phyloP scores from a whole-genome alignment of 2,113 vertebrate species.

The Ochotona curzoniae region DNA sequence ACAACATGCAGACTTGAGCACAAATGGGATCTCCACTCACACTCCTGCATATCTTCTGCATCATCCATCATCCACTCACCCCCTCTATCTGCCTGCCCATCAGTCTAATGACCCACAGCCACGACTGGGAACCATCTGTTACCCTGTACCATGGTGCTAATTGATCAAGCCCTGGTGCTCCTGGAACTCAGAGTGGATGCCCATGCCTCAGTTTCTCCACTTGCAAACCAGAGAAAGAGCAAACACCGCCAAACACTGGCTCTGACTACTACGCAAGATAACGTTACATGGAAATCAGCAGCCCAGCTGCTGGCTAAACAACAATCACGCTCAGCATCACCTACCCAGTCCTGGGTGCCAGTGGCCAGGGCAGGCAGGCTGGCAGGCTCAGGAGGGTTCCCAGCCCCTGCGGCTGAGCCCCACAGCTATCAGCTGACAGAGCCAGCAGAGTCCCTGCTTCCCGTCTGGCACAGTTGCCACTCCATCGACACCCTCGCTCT shows the following conservation, averaged over 20 bases:
- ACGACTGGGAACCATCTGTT: not conserved
- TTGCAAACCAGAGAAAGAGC: not conserved
- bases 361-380: not conserved
- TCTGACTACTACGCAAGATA: not conserved
- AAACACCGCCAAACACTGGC: not conserved
- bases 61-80: not conserved
- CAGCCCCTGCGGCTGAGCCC: not conserved
- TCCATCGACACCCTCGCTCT: slow-evolving; percentile 30
- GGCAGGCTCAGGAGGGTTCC: not conserved
- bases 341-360: slow-evolving; percentile 27
- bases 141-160: rapidly evolving
- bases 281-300: rapidly evolving
- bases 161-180: not conserved
- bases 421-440: not conserved
- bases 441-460: slow-evolving; percentile 17
- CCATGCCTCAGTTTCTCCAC: not conserved
- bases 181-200: not conserved
- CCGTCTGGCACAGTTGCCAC: slow-evolving; percentile 39
- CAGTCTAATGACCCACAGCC: not conserved
- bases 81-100: no score
- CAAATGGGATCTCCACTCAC: not conserved
- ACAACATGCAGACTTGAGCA: not conserved
- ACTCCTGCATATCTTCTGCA: not conserved
- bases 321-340: not conserved
- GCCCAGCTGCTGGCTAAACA: not conserved